Base-by-base conservation (phyloP, 2,888 invertebrate genomes). In the Papilio elwesi region DNA sequence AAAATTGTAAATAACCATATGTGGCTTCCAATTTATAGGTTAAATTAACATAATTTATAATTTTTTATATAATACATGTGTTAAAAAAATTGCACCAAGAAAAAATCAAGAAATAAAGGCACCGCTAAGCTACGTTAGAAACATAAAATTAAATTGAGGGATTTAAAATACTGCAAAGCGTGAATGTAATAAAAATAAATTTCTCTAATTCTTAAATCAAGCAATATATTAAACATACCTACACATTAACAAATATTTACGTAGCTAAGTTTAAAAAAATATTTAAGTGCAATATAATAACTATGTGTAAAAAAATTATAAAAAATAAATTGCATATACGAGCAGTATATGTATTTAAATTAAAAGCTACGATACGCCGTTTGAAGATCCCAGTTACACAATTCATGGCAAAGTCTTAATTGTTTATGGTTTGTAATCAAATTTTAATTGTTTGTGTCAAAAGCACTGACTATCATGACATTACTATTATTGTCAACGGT, bases 401-500 rank as follows among this genome's bases (percentile, higher is more conserved):
- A 36, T 64, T 59, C 15, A 15, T 38, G 62, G 36, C 51, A 72
- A 49, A 63, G 3, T 55, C 16, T 70, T 26, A 2, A 38, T 53
- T 63, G 68, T 48, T 57, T 16, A 64, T 47, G 36, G 38, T 47
- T 57, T 6, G 10, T 51, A 2, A 26, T 26, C 26, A 26, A 26
- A 26, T 66, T 15, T 51, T 53, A 36, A n/a, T 48, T 47, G 49
- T 15, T 67, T 63, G 62, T 68, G 49, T 68, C 48, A 53, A 68
- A 64, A 55, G 53, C 68, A 69, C 69, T 52, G 66, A 70, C 66
- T 36, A 38, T 51, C 49, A 48, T 53, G 26, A 59, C 52, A 52
- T 51, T 52, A 68, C 48, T 70, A 66, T 73, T 73, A 73, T 73
- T 73, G 73, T 73, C 73, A 66, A 73, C 65, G 69, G 57, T 65